Percentiles rank a stretch among this genome's conserved stretches.
phyloP scores from a whole-genome alignment of 2,113 vertebrate genomes.

The Fulmarus glacialis region DNA sequence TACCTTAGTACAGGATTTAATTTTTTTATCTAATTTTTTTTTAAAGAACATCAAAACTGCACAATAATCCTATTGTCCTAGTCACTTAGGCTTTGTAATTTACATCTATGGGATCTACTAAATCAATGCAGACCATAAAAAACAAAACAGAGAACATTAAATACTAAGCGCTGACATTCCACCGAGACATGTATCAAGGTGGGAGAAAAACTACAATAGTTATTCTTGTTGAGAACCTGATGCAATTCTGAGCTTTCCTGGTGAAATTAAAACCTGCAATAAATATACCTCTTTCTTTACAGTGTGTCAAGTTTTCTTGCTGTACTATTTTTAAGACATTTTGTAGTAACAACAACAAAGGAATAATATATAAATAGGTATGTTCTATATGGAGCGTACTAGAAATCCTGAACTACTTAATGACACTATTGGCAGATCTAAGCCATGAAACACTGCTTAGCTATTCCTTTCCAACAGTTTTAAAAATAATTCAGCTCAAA shows the following conservation, averaged over 20 bases:
- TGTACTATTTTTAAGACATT: background rate
- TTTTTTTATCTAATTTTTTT: background rate
- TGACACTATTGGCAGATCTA: background rate
- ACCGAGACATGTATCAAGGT: background rate
- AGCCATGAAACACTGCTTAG: background rate
- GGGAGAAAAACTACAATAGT: background rate
- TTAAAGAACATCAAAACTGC: background rate
- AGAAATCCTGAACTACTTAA: background rate
- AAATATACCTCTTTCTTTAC: background rate
- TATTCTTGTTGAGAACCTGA: background rate
- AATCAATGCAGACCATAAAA: background rate
- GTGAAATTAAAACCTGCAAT: background rate
- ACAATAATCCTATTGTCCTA: background rate
- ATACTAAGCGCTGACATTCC: background rate
- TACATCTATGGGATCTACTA: background rate
- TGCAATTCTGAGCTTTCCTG: background rate
- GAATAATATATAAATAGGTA: background rate
- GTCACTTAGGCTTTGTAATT: background rate
- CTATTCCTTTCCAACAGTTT: background rate
- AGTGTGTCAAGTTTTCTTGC: background rate
- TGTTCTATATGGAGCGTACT: background rate
- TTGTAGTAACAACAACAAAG: background rate
- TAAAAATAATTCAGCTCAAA: background rate
- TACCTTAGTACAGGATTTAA: background rate
- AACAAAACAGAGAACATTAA: background rate